These are phyloP conservation scores for Lacerta agilis DNA, from an alignment of 2,797 vertebrate species.

Conservation along the genomic window DNA sequence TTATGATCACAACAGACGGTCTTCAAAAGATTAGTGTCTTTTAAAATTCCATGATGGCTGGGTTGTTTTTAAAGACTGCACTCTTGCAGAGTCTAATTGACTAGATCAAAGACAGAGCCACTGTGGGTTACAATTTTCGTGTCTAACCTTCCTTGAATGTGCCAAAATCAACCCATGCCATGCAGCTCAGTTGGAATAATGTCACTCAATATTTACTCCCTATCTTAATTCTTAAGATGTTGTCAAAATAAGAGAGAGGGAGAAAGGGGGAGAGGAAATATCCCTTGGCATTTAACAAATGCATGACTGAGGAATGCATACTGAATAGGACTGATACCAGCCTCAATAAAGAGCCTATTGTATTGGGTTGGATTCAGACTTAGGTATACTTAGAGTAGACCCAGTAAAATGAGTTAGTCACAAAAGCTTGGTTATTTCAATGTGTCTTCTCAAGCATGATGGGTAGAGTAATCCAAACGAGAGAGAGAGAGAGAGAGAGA, in stretches of 20 bases:
- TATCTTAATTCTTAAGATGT: not conserved
- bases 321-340: not conserved
- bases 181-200: constrained; percentile 8
- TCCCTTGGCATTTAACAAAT: not conserved
- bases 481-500: no score
- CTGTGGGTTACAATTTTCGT: not conserved
- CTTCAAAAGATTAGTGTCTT: constrained; percentile 18
- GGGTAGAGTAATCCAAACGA: no score
- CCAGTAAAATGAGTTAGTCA: no score
- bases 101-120: constrained; percentile 18
- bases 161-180: not conserved
- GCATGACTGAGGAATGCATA: not conserved
- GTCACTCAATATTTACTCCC: not conserved
- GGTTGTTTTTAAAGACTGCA: constrained; percentile 11
- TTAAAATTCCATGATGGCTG: constrained; percentile 3
- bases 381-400: no score
- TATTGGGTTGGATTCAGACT: not conserved
- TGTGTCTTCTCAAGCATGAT: no score
- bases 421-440: no score
- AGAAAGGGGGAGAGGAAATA: not conserved
- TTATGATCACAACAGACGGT: not conserved
- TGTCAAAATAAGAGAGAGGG: not conserved
- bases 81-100: constrained; percentile 2
- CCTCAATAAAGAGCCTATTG: not conserved
- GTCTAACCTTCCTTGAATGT: not conserved